A percentile compares a stretch with the other conserved stretches of the same genome.
Conservation (phyloP, 2,797 vertebrate genomes). For the Emys orbicularis region DNA sequence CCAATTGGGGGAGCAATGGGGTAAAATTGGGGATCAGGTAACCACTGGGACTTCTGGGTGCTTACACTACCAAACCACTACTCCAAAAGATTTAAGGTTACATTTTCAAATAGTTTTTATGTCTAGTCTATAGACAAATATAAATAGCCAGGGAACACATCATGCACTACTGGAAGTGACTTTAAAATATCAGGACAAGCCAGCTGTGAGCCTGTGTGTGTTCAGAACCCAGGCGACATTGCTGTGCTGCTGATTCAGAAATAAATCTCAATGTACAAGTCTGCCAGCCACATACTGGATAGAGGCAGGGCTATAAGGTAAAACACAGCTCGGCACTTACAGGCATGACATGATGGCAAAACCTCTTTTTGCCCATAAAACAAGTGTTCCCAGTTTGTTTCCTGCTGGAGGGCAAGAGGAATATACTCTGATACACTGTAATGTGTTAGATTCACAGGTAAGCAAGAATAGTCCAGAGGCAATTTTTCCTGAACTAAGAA, state of each 20-base stretch:
- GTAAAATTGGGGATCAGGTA: background rate
- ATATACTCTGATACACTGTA: background rate
- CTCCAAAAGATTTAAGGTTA: background rate
- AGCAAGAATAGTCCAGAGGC: background rate
- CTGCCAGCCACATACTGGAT: background rate
- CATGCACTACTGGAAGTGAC: background rate
- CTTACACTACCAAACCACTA: background rate
- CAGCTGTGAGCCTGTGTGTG: background rate
- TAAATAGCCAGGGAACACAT: background rate
- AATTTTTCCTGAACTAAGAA: constrained; percentile 22
- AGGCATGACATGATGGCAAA: background rate
- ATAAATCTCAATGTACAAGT: background rate
- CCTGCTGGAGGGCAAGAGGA: background rate
- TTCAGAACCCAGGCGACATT: background rate
- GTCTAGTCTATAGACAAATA: background rate
- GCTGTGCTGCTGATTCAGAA: background rate
- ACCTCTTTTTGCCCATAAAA: background rate
- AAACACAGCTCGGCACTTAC: background rate
- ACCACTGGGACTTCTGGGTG: background rate
- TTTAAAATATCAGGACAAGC: constrained; percentile 6
- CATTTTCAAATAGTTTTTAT: background rate
- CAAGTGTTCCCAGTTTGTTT: background rate
- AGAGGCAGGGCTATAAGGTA: background rate
- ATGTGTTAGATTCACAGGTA: background rate
- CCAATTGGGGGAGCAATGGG: accelerated